Conservation (phyloP, 2,888 invertebrate species). For the Zaprionus bogoriensis region DNA sequence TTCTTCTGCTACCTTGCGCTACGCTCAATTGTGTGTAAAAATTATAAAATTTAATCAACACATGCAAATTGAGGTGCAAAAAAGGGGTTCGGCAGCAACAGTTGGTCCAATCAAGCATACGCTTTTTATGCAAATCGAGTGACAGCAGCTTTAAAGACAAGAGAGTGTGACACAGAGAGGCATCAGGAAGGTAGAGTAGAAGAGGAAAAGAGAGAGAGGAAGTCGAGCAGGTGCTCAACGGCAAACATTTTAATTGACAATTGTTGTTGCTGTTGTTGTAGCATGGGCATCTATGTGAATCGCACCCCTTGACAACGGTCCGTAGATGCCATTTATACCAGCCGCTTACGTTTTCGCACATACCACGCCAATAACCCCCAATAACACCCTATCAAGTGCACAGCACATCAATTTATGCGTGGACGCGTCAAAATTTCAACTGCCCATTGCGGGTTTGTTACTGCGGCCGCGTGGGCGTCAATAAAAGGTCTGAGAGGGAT, state of each 20-base stretch:
- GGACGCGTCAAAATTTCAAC: slow-evolving; percentile 37
- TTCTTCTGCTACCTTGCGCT: neutral
- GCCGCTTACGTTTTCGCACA: slow-evolving; percentile 4
- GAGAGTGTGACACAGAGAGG: neutral
- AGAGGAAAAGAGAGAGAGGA: neutral
- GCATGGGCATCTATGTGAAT: slow-evolving; percentile 18
- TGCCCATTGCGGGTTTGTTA: slow-evolving; percentile 1
- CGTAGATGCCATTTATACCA: neutral
- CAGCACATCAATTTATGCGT: slow-evolving; percentile 50
- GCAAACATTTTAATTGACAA: slow-evolving; percentile 44
- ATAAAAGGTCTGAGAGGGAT: too few relatives aligned
- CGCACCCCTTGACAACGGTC: neutral
- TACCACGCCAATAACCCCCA: neutral
- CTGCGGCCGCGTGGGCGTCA: neutral
- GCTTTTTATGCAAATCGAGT: slow-evolving; percentile 49
- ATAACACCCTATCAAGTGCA: slow-evolving; percentile 2
- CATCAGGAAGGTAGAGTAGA: neutral
- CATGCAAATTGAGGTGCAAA: slow-evolving; percentile 31
- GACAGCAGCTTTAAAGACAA: slow-evolving; percentile 29
- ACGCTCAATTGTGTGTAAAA: slow-evolving; percentile 58
- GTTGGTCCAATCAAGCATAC: slow-evolving; percentile 18
- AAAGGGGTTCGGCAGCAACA: slow-evolving; percentile 44
- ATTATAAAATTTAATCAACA: slow-evolving; percentile 67
- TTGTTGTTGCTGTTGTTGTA: slow-evolving; percentile 15
- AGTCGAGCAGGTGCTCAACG: slow-evolving; percentile 20